These are phyloP conservation scores for Chrysopilus asiliformis DNA, from an alignment of 2,888 invertebrate genomes.

Conservation along the genomic window DNA sequence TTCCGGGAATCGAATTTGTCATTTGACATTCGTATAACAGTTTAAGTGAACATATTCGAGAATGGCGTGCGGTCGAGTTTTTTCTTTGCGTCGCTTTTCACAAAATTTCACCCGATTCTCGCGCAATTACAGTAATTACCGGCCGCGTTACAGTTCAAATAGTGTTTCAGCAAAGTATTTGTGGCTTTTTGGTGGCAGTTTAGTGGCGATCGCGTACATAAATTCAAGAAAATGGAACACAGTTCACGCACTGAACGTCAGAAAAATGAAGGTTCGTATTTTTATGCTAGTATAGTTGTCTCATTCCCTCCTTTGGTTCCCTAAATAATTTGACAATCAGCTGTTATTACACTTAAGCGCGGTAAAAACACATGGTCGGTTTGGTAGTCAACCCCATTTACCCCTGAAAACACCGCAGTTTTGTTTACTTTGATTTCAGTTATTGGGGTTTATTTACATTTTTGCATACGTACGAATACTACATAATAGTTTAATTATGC, in stretches of 20 bases:
- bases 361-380: too few relatives aligned
- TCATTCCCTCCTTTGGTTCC: conserved; percentile 2
- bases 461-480: too few relatives aligned
- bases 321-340: too few relatives aligned
- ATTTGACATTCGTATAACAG: too few relatives aligned
- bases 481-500: too few relatives aligned
- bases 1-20: too few relatives aligned
- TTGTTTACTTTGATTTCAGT: too few relatives aligned
- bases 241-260: conserved; percentile 40
- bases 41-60: too few relatives aligned
- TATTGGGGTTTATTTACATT: too few relatives aligned
- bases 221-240: conserved; percentile 32
- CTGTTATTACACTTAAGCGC: too few relatives aligned
- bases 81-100: conserved; percentile 21
- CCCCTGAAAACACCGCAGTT: too few relatives aligned
- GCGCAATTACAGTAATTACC: conserved; percentile 22
- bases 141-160: conserved; percentile 15
- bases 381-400: too few relatives aligned
- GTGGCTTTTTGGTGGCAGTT: conserved; percentile 34
- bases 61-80: conserved; percentile 26
- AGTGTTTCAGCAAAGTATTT: conserved; percentile 16
- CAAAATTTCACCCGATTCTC: conserved; percentile 21
- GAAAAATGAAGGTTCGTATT: conserved; percentile 35
- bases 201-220: conserved; percentile 35
- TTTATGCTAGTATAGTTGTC: conserved; percentile 1